Evolutionary conservation across 2,797 vertebrate genomes (phyloP).

Genomic region (Sardinella longiceps): DNA sequence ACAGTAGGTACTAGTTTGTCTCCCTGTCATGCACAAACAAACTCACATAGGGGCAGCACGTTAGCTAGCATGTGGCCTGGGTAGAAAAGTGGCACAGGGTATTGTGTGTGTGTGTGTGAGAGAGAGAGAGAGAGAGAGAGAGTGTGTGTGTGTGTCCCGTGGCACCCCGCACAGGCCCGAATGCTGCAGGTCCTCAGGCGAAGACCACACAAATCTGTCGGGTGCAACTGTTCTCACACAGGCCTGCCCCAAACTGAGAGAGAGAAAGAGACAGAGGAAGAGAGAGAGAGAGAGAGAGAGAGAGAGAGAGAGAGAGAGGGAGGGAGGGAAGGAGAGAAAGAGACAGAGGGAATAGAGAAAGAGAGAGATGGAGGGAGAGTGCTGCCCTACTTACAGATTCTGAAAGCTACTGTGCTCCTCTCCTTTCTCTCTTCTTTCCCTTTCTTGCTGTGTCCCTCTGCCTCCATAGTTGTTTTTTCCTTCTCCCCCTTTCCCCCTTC

Average conservation of each 20-base stretch:
- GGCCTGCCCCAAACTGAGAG: slow-evolving; percentile 82
- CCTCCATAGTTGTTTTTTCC: background rate
- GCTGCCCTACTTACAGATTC: slow-evolving; percentile 79
- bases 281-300: background rate
- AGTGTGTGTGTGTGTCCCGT: slow-evolving; percentile 19
- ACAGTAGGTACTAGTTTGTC: background rate
- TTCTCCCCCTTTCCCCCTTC: slow-evolving; percentile 23
- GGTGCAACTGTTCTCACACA: slow-evolving; percentile 81
- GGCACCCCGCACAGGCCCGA: slow-evolving; percentile 65
- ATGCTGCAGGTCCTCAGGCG: slow-evolving; percentile 79
- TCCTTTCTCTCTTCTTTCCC: slow-evolving; percentile 42
- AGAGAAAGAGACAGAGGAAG: slow-evolving; percentile 37
- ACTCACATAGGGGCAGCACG: background rate
- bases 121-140: background rate
- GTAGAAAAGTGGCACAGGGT: slow-evolving; percentile 41
- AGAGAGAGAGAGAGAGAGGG: background rate
- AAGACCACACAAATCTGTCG: slow-evolving; percentile 82
- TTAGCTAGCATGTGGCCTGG: slow-evolving; percentile 28
- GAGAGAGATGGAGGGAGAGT: background rate
- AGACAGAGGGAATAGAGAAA: background rate
- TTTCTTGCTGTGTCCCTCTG: slow-evolving; percentile 45
- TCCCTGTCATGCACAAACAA: background rate
- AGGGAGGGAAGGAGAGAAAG: background rate
- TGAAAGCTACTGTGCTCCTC: slow-evolving; percentile 52
- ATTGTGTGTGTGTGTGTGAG: background rate